A percentile compares a stretch with the other conserved stretches of the same genome.
phyloP scores from a whole-genome alignment of 2,797 vertebrate species.

The Ptychadena robeensis region DNA sequence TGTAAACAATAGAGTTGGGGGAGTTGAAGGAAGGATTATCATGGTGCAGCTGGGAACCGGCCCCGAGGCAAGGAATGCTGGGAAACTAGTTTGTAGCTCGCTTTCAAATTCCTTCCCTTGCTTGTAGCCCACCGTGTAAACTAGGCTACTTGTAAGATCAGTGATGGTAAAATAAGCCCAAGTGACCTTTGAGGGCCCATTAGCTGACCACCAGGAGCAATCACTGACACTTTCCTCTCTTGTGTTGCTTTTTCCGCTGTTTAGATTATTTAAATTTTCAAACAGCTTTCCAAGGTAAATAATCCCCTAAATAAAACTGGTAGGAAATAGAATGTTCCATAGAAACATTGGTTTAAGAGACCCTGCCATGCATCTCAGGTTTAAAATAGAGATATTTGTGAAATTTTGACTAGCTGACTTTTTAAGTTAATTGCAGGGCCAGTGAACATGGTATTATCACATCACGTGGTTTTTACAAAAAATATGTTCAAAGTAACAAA shows the following conservation, averaged over 20 bases:
- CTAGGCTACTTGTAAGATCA: not conserved
- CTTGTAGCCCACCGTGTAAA: not conserved
- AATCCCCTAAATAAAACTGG: not conserved
- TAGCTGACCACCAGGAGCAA: not conserved
- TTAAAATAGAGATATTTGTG: no score
- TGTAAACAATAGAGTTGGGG: not conserved
- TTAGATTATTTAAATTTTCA: not conserved
- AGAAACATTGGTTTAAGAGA: no score
- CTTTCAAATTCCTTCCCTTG: not conserved
- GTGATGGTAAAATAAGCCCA: not conserved
- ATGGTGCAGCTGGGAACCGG: not conserved
- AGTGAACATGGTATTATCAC: no score
- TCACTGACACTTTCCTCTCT: not conserved
- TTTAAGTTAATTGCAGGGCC: no score
- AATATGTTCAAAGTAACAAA: no score
- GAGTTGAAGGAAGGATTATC: not conserved
- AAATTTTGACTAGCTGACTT: no score
- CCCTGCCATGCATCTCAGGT: no score
- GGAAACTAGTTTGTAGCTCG: conserved; percentile 17
- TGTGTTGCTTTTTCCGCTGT: not conserved
- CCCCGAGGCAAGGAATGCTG: conserved; percentile 10
- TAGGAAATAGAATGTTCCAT: not conserved
- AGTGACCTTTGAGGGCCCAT: not conserved
- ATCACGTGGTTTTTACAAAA: no score
- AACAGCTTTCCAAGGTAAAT: not conserved